These are phyloP conservation scores for Epinotia brunnichana DNA, from an alignment of 2,888 invertebrate species.

Conservation along the genomic window DNA sequence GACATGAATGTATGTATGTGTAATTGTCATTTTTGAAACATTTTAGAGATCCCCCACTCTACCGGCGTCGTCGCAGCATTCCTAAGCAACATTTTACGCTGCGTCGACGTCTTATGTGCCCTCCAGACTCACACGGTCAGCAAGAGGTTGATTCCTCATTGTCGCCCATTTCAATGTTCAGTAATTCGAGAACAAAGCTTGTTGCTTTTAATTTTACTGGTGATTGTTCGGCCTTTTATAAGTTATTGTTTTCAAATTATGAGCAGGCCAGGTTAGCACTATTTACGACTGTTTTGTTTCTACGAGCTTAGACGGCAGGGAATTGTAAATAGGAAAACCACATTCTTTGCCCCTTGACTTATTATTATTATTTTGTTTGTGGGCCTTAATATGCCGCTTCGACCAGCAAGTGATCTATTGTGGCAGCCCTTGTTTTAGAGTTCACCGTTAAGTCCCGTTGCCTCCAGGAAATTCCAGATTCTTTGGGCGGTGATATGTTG, in stretches of 20 bases:
- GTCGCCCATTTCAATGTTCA: constrained; percentile 1
- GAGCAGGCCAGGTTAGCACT: not conserved
- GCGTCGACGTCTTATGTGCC: not conserved
- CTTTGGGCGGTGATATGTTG: no score
- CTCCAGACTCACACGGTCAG: not conserved
- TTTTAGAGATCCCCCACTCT: no score
- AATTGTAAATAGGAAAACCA: not conserved
- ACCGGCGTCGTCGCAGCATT: no score
- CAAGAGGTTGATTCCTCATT: not conserved
- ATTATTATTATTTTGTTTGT: no score
- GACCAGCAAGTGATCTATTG: no score
- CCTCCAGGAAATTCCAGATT: no score
- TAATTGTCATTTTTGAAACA: no score
- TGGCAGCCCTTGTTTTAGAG: no score
- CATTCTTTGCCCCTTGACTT: not conserved
- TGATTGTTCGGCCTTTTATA: constrained; percentile 20
- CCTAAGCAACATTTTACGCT: not conserved
- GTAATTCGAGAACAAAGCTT: constrained; percentile 16
- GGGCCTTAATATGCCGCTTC: no score
- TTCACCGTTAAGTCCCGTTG: no score
- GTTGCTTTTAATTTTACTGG: constrained; percentile 18
- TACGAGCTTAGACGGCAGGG: not conserved
- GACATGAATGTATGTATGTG: no score
- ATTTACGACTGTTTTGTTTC: constrained; percentile 19
- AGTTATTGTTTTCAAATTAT: constrained; percentile 30